Conservation (phyloP, 2,888 invertebrate species). For the Carcina quercana region DNA sequence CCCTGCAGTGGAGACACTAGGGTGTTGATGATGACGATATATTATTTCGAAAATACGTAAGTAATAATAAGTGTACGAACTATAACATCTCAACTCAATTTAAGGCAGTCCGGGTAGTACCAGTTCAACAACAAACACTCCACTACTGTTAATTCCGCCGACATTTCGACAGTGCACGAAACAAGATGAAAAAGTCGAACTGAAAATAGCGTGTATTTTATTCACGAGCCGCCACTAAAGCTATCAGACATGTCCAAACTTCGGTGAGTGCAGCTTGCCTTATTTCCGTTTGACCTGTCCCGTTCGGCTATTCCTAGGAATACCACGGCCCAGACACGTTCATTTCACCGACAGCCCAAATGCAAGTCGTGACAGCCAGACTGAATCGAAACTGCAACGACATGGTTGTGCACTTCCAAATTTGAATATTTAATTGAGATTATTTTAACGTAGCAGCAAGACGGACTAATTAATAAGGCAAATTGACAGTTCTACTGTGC, state of each 20-base stretch:
- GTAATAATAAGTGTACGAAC: too few species aligned
- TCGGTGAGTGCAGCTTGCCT: conserved; percentile 63
- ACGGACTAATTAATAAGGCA: conserved; percentile 51
- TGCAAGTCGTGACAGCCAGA: conserved; percentile 57
- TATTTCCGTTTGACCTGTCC: conserved; percentile 70
- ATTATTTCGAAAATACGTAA: too few species aligned
- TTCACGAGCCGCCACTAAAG: conserved; percentile 56
- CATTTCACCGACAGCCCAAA: conserved; percentile 59
- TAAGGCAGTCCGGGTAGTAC: too few species aligned
- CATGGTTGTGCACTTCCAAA: conserved; percentile 63
- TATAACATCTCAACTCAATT: too few species aligned
- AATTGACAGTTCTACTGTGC: conserved; percentile 43
- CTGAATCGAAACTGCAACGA: conserved; percentile 42
- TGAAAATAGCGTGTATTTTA: conserved; percentile 56
- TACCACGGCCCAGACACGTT: conserved; percentile 51
- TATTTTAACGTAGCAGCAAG: conserved; percentile 53
- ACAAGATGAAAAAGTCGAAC: conserved; percentile 34
- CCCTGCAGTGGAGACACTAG: too few species aligned
- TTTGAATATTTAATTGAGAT: conserved; percentile 65
- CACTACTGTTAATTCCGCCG: too few species aligned
- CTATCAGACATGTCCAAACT: conserved; percentile 68
- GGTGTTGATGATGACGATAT: too few species aligned
- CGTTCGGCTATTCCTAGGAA: conserved; percentile 61
- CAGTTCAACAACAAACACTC: too few species aligned
- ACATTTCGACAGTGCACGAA: conserved; percentile 27